Evolutionary conservation across 2,113 vertebrate species (phyloP).

Genomic region (Melanerpes aurifrons): DNA sequence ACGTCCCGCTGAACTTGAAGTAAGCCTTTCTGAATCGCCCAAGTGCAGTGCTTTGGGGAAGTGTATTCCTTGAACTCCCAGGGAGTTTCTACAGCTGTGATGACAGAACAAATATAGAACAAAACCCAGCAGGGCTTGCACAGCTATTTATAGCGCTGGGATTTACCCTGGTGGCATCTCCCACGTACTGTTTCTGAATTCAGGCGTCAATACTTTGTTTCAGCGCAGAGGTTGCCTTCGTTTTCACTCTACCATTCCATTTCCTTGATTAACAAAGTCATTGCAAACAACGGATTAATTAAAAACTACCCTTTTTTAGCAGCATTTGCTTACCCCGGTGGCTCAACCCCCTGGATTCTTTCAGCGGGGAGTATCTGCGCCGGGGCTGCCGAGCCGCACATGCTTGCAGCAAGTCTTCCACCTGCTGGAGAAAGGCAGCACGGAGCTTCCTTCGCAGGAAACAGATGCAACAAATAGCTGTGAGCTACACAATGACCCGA

Average conservation of each 20-base stretch:
- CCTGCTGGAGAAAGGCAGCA: constrained; percentile 68
- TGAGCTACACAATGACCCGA: neutral
- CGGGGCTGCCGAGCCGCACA: neutral
- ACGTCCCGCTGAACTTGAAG: neutral
- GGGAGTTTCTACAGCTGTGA: neutral
- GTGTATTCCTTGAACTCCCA: neutral
- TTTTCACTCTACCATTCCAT: neutral
- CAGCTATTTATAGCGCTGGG: neutral
- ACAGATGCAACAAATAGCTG: constrained; percentile 47
- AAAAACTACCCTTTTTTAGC: neutral
- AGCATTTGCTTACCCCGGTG: neutral
- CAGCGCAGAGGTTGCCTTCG: neutral
- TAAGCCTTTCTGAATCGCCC: neutral
- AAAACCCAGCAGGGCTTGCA: neutral
- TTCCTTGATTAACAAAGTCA: neutral
- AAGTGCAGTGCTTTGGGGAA: neutral
- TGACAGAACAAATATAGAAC: neutral
- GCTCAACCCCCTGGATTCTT: neutral
- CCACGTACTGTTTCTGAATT: neutral
- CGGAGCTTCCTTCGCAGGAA: constrained; percentile 58
- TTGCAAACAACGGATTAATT: neutral
- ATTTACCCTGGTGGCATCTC: neutral
- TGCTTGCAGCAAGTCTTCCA: constrained; percentile 62
- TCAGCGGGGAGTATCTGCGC: neutral
- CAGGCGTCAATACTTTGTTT: neutral